phyloP scores from a whole-genome alignment of 2,888 invertebrate species.

The Gymnocheta viridis region DNA sequence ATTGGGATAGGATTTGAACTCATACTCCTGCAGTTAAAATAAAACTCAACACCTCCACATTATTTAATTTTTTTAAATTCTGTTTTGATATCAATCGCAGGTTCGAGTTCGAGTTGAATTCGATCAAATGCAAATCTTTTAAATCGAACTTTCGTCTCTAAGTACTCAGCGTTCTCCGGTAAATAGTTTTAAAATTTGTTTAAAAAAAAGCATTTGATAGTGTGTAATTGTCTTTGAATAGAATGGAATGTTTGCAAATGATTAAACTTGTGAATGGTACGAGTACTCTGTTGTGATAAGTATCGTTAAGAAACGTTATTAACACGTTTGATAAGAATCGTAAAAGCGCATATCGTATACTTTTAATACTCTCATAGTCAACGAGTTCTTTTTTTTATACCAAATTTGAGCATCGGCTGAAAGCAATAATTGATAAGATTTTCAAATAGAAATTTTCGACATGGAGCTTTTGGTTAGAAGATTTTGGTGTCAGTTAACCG shows the following conservation, averaged over 20 bases:
- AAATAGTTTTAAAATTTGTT: neutral
- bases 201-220: neutral
- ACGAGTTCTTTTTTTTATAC: neutral
- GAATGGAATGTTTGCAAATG: neutral
- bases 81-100: no score
- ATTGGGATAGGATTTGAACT: no score
- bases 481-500: constrained; percentile 62
- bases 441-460: constrained; percentile 2
- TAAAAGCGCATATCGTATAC: neutral
- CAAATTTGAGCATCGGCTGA: neutral
- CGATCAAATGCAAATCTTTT: neutral
- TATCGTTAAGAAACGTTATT: constrained; percentile 10
- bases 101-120: neutral
- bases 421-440: constrained; percentile 51
- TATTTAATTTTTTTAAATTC: no score
- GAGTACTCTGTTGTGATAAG: neutral
- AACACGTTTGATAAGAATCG: constrained; percentile 50
- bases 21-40: no score
- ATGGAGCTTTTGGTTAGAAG: constrained; percentile 44
- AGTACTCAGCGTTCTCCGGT: neutral
- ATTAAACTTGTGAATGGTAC: neutral
- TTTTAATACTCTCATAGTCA: neutral
- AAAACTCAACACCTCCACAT: no score
- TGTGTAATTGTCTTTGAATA: neutral
- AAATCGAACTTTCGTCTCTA: neutral